These are phyloP conservation scores for Larimichthys polyactis DNA, from an alignment of 2,113 vertebrate species.

Conservation along the genomic window DNA sequence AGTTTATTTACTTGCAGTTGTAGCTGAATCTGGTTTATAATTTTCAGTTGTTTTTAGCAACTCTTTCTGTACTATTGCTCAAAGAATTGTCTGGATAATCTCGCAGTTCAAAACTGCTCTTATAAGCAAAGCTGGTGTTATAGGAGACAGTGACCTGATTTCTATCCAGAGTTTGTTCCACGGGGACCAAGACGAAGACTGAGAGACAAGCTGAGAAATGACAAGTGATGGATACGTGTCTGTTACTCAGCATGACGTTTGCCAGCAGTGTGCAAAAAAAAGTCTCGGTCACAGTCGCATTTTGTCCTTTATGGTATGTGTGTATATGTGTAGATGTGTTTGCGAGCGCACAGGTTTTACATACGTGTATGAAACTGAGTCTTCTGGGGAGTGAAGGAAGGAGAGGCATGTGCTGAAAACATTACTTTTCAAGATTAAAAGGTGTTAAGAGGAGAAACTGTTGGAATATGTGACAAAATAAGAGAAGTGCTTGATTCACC, in stretches of 20 bases:
- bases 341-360: background rate
- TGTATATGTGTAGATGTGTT: background rate
- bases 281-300: background rate
- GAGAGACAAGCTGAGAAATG: conserved; percentile 17
- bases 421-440: background rate
- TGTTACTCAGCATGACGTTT: conserved; percentile 8
- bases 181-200: conserved; percentile 8
- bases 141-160: conserved; percentile 16
- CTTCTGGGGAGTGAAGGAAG: conserved; percentile 18
- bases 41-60: background rate
- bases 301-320: conserved; percentile 1
- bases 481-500: conserved; percentile 10
- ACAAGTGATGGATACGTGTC: conserved; percentile 25
- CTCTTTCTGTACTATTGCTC: conserved; percentile 6
- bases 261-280: background rate
- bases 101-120: conserved; percentile 25
- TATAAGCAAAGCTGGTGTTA: conserved; percentile 23
- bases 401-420: background rate
- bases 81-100: conserved; percentile 2
- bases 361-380: background rate
- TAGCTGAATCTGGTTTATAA: conserved; percentile 23
- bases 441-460: background rate
- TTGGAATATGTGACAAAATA: background rate
- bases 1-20: conserved; percentile 31
- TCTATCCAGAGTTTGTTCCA: conserved; percentile 15